Evolutionary conservation across 1,140 invertebrate species (phyloP), one percentile per base, ranked within the genome.

Genomic region (Globodera ellingtonae): DNA sequence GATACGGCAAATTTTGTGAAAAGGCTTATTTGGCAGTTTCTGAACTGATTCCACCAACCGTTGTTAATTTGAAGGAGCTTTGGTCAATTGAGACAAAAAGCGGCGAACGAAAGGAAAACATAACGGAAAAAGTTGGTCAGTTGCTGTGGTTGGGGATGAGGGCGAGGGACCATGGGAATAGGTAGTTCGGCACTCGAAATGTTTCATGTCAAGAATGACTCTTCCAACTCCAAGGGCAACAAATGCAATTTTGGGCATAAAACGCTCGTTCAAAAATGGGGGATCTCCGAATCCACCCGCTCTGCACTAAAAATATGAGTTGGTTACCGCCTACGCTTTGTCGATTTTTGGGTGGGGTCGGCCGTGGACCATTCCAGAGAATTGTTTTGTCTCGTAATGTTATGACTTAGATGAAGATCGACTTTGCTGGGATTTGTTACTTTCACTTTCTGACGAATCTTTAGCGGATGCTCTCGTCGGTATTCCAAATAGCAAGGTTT

Each of bases 1-100:
- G 73, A 0, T 75, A 44, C 65, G 73, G 73, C 44, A n/a, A 75
- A 75, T 56, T 13, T 75, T 46, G 73, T 15, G 73, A 75, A 56
- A 50, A 21, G 46, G 1, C 8, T 7, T 75, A 52, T 44, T 3
- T n/a, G 35, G 9, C 56, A 56, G 7, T 75, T n/a, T 65, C 18
- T 24, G 56, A 18, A 18, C n/a, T 46, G n/a, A 15, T 44, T 3
- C 65, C n/a, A 52, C 3, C 48, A 21, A n/a, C 44, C 8, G 44
- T 35, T 74, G n/a, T 44, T 24, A 75, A 8, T 52, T 59, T 75
- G 50, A 15, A 62, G 15, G 56, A 62, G 52, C 56, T 75, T 56
- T 56, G 73, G 18, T 7, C 4, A n/a, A 52, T 62, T 56, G 35
- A 3, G 50, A 56, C 46, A 21, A 56, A 50, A 65, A 56, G 46